Evolutionary conservation across 2,797 vertebrate genomes (phyloP).

Genomic region (Setipinna tenuifilis): DNA sequence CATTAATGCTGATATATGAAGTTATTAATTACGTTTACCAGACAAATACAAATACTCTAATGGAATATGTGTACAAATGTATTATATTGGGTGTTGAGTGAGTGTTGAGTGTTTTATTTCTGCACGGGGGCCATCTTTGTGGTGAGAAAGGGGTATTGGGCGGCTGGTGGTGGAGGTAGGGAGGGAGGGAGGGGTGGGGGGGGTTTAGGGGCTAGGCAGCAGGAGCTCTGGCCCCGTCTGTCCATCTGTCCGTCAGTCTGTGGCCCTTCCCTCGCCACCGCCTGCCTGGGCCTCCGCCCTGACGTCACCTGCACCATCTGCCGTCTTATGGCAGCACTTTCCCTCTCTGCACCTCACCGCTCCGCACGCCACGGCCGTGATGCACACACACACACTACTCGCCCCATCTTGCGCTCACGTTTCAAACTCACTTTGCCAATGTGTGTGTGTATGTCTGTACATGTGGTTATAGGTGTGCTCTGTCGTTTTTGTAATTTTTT

Average conservation of each 20-base stretch:
- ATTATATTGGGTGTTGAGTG: too few relatives aligned
- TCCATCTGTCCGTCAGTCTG: conserved; percentile 78
- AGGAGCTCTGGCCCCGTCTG: conserved; percentile 45
- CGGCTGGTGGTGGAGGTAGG: neutral
- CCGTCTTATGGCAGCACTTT: conserved; percentile 63
- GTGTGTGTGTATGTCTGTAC: neutral
- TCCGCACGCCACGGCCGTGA: neutral
- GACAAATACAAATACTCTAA: too few relatives aligned
- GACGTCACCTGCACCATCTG: conserved; percentile 77
- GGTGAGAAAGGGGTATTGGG: neutral
- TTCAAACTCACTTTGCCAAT: neutral
- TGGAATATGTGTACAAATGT: too few relatives aligned
- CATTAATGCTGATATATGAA: too few relatives aligned
- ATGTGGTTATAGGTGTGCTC: too few relatives aligned
- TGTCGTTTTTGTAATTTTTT: too few relatives aligned
- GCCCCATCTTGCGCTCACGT: neutral
- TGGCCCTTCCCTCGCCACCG: conserved; percentile 68
- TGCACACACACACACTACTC: conserved; percentile 3
- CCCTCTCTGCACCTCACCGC: neutral
- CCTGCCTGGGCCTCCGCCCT: conserved; percentile 54
- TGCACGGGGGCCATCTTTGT: neutral
- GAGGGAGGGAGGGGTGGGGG: too few relatives aligned
- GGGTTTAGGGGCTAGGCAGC: neutral
- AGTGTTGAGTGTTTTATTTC: neutral
- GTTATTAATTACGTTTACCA: too few relatives aligned